These are phyloP conservation scores for Eilema sororculum DNA, from an alignment of 2,888 invertebrate genomes.

Conservation along the genomic window DNA sequence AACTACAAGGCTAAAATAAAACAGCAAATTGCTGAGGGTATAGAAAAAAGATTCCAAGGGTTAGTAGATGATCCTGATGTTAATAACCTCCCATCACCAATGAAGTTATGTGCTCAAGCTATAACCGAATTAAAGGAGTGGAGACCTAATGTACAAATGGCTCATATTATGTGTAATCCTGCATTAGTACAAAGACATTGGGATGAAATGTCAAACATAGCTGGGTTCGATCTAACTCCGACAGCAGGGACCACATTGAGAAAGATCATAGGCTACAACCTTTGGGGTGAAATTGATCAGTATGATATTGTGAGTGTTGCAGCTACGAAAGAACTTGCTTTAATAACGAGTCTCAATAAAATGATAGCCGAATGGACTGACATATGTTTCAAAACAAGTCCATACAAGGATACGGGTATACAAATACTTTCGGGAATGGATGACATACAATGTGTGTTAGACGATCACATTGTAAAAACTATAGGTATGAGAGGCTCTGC, in stretches of 20 bases:
- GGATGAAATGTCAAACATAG: slow-evolving; percentile 93
- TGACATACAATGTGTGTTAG: slow-evolving; percentile 92
- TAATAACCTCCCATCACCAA: slow-evolving; percentile 92
- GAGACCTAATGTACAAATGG: slow-evolving; percentile 93
- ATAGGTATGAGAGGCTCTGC: slow-evolving; percentile 95
- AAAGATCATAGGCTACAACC: slow-evolving; percentile 91
- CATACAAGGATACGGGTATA: slow-evolving; percentile 91
- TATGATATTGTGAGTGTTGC: slow-evolving; percentile 94
- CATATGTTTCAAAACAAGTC: slow-evolving; percentile 90
- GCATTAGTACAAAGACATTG: slow-evolving; percentile 94
- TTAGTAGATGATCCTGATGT: slow-evolving; percentile 92
- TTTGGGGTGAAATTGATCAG: slow-evolving; percentile 91
- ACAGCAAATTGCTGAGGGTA: slow-evolving; percentile 90
- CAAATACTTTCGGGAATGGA: slow-evolving; percentile 91
- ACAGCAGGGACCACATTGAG: slow-evolving; percentile 94
- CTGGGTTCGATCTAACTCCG: slow-evolving; percentile 94
- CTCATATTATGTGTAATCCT: slow-evolving; percentile 95
- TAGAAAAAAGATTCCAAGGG: slow-evolving; percentile 88
- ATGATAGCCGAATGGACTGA: slow-evolving; percentile 95
- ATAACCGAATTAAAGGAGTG: slow-evolving; percentile 90
- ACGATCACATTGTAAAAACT: slow-evolving; percentile 94
- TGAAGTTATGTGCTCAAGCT: slow-evolving; percentile 90
- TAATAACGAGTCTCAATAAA: slow-evolving; percentile 91
- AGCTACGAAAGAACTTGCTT: slow-evolving; percentile 92
- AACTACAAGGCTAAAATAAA: slow-evolving; percentile 92